Base-by-base conservation (phyloP, 2,797 vertebrate genomes). In the Crocodylus rhombifer region DNA sequence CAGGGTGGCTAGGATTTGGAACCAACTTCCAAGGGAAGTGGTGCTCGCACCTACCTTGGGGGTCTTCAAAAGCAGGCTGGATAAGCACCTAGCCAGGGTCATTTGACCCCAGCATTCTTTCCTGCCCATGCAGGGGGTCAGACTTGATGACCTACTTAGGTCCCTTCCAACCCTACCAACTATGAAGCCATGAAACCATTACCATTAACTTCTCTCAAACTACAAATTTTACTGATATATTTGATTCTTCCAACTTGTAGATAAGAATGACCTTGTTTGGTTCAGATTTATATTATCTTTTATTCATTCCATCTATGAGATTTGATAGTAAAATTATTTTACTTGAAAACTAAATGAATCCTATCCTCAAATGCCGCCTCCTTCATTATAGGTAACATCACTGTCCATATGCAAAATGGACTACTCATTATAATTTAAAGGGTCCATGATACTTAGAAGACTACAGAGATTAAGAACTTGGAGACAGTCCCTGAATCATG, bases 311-410 rank as follows among this genome's bases (percentile, higher is more conserved):
- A 77, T 87, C 33, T 21, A 78, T n/a, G 51, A 88, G 28, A 77
- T 23, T 94, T 63, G 33, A 87, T 51, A 69, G 55, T 51, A 65
- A 93, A 93, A 87, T 90, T 77, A 92, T 78, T 79, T 14, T 71
- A 82, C 28, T 20, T 90, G 80, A 85, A 89, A 69, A 71, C 18
- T 30, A 30, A 51, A 74, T 89, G 86, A 87, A 86, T 36, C 13
- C 25, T 73, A 73, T 14, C 18, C 26, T 28, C 21, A 14, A 78
- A 42, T 61, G 28, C 60, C 33, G 33, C 58, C 21, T 77, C 33
- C 33, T 25, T 42, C 42, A 61, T 16, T 78, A 15, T 14, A 36
- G 25, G 58, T 25, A 79, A 26, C 60, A 28, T 18, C 5, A 21
- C 14, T 55, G 28, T 23, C 64, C 69, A 12, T 17, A 42, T 69